These are phyloP conservation scores for Meloidogyne chitwoodi DNA, from an alignment of 1,140 invertebrate species.

Conservation along the genomic window DNA sequence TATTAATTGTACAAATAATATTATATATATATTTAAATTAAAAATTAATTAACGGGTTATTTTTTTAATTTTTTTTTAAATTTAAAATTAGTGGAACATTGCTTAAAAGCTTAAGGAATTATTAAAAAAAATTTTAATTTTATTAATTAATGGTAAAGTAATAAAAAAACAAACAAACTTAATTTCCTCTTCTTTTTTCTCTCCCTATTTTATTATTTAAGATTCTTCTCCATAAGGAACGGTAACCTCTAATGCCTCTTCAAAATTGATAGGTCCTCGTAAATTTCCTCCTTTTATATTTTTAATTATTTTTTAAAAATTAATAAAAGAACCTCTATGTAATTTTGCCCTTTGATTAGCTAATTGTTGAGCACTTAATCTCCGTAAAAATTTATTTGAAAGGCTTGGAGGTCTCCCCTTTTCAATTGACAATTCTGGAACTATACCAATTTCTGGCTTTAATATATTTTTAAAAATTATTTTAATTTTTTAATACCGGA, in stretches of 20 bases:
- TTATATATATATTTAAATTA: background rate
- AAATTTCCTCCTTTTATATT: conserved; percentile 17
- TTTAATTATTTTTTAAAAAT: no score
- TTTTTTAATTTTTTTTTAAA: background rate
- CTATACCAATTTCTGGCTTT: background rate
- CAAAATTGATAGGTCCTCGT: conserved; percentile 13
- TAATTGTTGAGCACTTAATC: conserved; percentile 16
- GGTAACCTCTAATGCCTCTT: conserved; percentile 29
- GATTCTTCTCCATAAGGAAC: conserved; percentile 13
- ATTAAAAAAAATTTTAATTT: no score
- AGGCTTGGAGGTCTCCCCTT: background rate
- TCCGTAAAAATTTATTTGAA: conserved; percentile 19
- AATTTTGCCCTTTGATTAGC: conserved; percentile 2
- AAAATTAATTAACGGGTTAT: background rate
- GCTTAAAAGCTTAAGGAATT: no score
- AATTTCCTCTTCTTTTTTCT: background rate
- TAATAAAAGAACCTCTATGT: conserved; percentile 10
- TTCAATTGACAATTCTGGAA: conserved; percentile 14
- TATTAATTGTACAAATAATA: background rate
- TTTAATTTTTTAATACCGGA: background rate
- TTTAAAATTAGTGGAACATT: no score
- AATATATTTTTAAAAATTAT: background rate
- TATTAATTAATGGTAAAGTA: no score
- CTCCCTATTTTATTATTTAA: background rate
- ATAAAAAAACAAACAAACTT: background rate